Base-by-base conservation (phyloP, 2,113 vertebrate species). In the Ariopsis seemanni region DNA sequence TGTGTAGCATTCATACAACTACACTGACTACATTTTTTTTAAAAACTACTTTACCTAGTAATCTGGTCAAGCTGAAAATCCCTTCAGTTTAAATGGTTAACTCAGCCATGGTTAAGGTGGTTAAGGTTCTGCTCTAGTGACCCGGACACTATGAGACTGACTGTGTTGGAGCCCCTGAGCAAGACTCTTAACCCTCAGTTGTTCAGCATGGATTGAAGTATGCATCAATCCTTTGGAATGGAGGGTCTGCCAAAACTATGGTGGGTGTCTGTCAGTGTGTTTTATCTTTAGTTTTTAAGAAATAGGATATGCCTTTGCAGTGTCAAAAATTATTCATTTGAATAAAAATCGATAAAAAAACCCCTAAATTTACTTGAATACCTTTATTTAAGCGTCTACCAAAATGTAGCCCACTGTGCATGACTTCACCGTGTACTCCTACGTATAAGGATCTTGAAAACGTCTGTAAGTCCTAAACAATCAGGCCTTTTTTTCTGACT, bases 1-100 rank as follows among this genome's bases (percentile, higher is more conserved):
- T 81, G n/a, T 81, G 8, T 58, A 30, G 14, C 53, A 81, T 20
- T 42, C 55, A 81, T 7, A 60, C 53, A 30, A 0, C 55, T 34
- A 1, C 8, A 11, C 27, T 20, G 27, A 48, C 55, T 22, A 82
- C 30, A 8, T 7, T n/a, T 53, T 55, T 18, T 53, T 14, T 30
- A 11, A 11, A 42, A 14, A 48, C 30, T 58, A 48, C 9, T 82
- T 60, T 60, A 62, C 17, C 8, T 14, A 14, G 25, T 82, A 65
- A 62, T 18, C 34, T 63, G 55, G 80, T 25, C 58, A 82, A 52
- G 81, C 81, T 65, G 34, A 50, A 83, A 83, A 83, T 83, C 58
- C 42, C 30, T 50, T 83, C 52, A 52, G 20, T 48, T 52, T 83
- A 17, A 67, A 52, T 67, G 81, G 22, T 25, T 82, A 82, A 27